These are phyloP conservation scores for Chelon labrosus DNA, from an alignment of 2,797 vertebrate species.

Conservation along the genomic window DNA sequence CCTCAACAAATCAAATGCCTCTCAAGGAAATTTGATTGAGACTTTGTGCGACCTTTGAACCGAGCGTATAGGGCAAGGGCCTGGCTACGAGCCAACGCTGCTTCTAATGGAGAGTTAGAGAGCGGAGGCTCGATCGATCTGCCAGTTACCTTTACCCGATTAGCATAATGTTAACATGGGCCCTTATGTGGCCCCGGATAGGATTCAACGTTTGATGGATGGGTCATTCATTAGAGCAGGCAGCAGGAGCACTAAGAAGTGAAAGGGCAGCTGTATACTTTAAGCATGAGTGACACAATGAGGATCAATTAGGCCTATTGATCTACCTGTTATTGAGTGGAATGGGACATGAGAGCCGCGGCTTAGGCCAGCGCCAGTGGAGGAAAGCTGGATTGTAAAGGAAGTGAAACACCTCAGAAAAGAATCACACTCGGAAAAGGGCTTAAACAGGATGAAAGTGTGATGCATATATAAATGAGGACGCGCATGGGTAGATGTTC, in stretches of 20 bases:
- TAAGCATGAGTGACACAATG: constrained; percentile 80
- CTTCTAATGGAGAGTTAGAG: constrained; percentile 57
- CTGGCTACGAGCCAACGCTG: constrained; percentile 50
- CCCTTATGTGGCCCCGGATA: constrained; percentile 57
- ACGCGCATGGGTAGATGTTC: constrained; percentile 38
- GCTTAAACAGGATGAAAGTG: constrained; percentile 28
- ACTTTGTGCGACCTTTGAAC: constrained; percentile 75
- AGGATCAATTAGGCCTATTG: constrained; percentile 85
- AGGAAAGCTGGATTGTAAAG: constrained; percentile 32
- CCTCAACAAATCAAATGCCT: constrained; percentile 71
- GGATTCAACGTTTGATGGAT: constrained; percentile 78
- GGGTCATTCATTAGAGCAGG: constrained; percentile 74
- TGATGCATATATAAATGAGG: constrained; percentile 38
- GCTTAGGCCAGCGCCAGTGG: constrained; percentile 25
- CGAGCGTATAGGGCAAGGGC: constrained; percentile 36
- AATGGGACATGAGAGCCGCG: constrained; percentile 57
- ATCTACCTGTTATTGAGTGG: constrained; percentile 80
- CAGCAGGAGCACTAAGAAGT: constrained; percentile 64
- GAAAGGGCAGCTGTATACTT: constrained; percentile 75
- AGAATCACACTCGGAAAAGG: constrained; percentile 29
- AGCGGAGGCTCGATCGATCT: constrained; percentile 68
- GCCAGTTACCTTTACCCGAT: constrained; percentile 73
- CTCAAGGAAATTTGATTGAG: constrained; percentile 71
- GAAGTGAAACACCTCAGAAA: constrained; percentile 41
- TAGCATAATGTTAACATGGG: constrained; percentile 83